phyloP scores from a whole-genome alignment of 2,797 vertebrate species.

The Adelosebastes latens region DNA sequence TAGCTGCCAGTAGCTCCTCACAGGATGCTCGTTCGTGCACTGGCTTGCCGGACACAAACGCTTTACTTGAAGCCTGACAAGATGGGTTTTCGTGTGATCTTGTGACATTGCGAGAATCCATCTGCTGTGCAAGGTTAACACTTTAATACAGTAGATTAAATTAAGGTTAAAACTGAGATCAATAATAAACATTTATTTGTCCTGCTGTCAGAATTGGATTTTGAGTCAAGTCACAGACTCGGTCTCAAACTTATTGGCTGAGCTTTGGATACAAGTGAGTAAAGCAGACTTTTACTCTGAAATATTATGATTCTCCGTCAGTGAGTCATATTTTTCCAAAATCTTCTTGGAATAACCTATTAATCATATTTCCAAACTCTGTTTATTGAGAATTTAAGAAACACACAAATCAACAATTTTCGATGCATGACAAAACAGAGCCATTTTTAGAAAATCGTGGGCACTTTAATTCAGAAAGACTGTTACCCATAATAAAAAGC shows the following conservation, averaged over 20 bases:
- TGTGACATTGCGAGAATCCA: not conserved
- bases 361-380: slow-evolving; percentile 25
- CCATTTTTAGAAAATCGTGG: slow-evolving; percentile 40
- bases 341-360: slow-evolving; percentile 22
- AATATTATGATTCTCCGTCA: not conserved
- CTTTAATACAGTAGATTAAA: not conserved
- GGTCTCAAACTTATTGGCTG: not conserved
- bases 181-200: not conserved
- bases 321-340: not conserved
- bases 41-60: not conserved
- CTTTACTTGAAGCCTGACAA: not conserved
- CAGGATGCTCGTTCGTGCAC: not conserved
- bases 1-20: not conserved
- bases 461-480: slow-evolving; percentile 9
- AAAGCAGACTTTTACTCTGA: not conserved
- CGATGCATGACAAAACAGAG: slow-evolving; percentile 25
- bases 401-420: slow-evolving; percentile 47
- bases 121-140: not conserved
- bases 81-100: not conserved
- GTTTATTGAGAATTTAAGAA: slow-evolving; percentile 31
- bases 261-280: not conserved
- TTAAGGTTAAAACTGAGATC: not conserved
- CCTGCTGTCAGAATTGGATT: not conserved
- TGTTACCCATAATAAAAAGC: slow-evolving; percentile 42
- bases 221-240: not conserved